Percentiles rank a stretch among this genome's conserved stretches.
phyloP scores from a whole-genome alignment of 2,888 invertebrate genomes.

The Tenthredo livida region DNA sequence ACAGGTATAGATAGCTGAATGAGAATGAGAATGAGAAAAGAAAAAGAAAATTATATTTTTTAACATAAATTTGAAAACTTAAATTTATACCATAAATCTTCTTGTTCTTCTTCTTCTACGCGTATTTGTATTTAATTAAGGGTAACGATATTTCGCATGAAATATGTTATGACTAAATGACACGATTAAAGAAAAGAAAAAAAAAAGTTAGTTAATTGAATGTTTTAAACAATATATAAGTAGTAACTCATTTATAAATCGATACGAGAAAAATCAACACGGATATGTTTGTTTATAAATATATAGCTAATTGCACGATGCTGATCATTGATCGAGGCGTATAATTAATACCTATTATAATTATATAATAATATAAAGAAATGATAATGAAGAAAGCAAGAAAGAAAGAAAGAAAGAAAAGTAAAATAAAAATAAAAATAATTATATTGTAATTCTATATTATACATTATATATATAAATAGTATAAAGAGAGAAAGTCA shows the following conservation, averaged over 20 bases:
- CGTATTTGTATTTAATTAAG: not conserved
- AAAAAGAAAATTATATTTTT: not conserved
- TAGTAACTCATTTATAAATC: too few relatives aligned
- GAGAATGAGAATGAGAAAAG: not conserved
- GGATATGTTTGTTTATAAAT: not conserved
- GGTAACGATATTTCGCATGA: not conserved
- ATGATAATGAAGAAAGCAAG: too few relatives aligned
- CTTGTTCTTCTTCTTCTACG: too few relatives aligned
- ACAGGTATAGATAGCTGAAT: not conserved
- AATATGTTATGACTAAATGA: not conserved
- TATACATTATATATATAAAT: not conserved
- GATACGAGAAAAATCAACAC: too few relatives aligned
- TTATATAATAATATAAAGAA: not conserved
- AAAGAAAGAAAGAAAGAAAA: not conserved
- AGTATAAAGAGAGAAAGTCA: slow-evolving; percentile 46
- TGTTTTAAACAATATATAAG: too few relatives aligned
- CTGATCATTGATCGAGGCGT: not conserved
- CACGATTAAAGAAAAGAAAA: not conserved
- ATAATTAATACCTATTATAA: not conserved
- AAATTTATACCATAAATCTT: not conserved
- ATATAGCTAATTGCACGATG: not conserved
- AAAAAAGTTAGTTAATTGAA: not conserved
- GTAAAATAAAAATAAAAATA: not conserved
- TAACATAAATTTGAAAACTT: not conserved
- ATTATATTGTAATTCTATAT: not conserved